These are phyloP conservation scores for Bilobella aurantiaca DNA, from an alignment of 1,140 invertebrate species.

Conservation along the genomic window DNA sequence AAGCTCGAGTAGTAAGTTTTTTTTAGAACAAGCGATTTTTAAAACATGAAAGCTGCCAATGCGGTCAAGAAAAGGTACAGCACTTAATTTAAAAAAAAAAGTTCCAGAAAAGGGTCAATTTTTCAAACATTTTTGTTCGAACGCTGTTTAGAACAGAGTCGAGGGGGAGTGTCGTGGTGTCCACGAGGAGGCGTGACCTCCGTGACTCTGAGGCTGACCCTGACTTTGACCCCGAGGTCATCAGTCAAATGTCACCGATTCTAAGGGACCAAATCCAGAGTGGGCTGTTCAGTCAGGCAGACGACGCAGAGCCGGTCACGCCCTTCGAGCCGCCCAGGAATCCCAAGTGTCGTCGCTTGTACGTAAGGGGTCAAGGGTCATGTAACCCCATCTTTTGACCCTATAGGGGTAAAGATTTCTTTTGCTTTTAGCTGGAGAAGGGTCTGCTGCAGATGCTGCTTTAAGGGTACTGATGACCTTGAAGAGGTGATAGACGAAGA, in stretches of 20 bases:
- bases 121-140: neutral
- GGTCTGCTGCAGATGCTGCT: neutral
- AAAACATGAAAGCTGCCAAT: too few species aligned
- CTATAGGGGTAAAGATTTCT: neutral
- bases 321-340: neutral
- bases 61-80: too few species aligned
- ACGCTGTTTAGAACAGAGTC: neutral
- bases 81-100: too few species aligned
- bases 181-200: neutral
- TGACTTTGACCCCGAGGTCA: neutral
- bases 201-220: neutral
- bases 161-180: neutral
- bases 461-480: neutral
- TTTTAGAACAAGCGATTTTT: too few species aligned
- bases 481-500: neutral
- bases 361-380: neutral
- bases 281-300: neutral
- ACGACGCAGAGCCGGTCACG: neutral
- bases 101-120: too few species aligned
- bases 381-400: neutral
- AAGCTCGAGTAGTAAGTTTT: too few species aligned
- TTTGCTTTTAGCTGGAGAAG: neutral
- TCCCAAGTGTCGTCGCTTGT: neutral
- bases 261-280: neutral
- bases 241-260: neutral